phyloP scores from a whole-genome alignment of 1,140 invertebrate species.

The Streblospio benedicti region DNA sequence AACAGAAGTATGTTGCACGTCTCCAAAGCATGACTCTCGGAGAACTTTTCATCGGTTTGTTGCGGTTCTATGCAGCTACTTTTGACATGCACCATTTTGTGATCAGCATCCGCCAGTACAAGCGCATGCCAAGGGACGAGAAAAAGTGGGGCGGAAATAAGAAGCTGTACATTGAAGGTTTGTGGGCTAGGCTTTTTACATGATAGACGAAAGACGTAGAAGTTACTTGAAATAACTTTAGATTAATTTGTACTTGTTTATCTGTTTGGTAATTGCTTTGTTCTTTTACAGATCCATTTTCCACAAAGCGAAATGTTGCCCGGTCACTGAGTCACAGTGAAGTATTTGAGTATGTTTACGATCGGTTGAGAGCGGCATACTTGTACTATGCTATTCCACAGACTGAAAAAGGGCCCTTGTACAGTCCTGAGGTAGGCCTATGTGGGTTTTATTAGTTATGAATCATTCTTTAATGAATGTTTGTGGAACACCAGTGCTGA shows the following conservation, averaged over 20 bases:
- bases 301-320: constrained; percentile 47
- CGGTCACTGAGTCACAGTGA: constrained; percentile 42
- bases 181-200: constrained; percentile 3
- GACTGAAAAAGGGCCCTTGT: constrained; percentile 30
- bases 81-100: constrained; percentile 44
- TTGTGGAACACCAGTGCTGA: too few relatives aligned
- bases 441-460: not conserved
- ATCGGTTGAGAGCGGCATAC: constrained; percentile 44
- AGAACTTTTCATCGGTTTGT: constrained; percentile 46
- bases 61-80: constrained; percentile 47
- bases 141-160: constrained; percentile 47
- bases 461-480: not conserved
- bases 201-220: too few relatives aligned
- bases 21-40: too few relatives aligned
- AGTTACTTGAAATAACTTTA: too few relatives aligned
- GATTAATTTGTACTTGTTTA: not conserved
- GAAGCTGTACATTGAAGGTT: constrained; percentile 51
- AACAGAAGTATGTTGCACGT: too few relatives aligned
- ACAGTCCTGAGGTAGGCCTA: constrained; percentile 3
- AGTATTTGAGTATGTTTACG: constrained; percentile 49
- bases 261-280: not conserved
- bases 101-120: constrained; percentile 40
- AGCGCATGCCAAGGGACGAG: constrained; percentile 32
- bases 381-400: constrained; percentile 49
- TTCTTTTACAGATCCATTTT: constrained; percentile 48